phyloP scores from a whole-genome alignment of 2,888 invertebrate genomes.

The Dolomedes plantarius region DNA sequence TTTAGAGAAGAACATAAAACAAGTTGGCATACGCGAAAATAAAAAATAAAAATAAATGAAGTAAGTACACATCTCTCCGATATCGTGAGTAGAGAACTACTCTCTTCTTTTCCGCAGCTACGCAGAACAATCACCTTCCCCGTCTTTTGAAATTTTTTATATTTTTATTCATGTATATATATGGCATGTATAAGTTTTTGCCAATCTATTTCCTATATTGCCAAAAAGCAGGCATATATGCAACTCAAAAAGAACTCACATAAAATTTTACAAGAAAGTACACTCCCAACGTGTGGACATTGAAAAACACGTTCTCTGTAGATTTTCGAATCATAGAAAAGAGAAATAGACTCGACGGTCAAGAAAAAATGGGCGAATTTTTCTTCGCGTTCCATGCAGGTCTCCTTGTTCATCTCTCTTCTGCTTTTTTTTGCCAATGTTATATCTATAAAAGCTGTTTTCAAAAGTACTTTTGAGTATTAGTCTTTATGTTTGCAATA shows the following conservation, averaged over 20 bases:
- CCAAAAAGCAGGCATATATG: neutral
- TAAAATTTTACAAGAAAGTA: slow-evolving; percentile 57
- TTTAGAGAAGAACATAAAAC: too few species aligned
- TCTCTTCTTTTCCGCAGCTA: too few species aligned
- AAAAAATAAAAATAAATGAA: too few species aligned
- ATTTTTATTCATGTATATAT: neutral
- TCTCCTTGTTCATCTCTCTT: slow-evolving; percentile 6
- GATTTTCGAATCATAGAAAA: slow-evolving; percentile 46
- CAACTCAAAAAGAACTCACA: slow-evolving; percentile 29
- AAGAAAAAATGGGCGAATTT: neutral
- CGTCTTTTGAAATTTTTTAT: too few species aligned
- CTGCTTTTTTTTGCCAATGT: slow-evolving; percentile 33
- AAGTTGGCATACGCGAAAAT: too few species aligned
- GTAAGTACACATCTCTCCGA: too few species aligned
- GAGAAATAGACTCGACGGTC: neutral
- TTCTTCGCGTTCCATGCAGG: neutral
- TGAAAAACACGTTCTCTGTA: slow-evolving; percentile 59
- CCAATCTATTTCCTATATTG: too few species aligned
- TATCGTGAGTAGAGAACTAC: too few species aligned
- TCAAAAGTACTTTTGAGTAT: slow-evolving; percentile 58
- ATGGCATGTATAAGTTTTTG: too few species aligned
- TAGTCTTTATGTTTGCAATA: slow-evolving; percentile 64
- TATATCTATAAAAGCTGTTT: slow-evolving; percentile 62
- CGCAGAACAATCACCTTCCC: too few species aligned
- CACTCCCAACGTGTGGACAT: slow-evolving; percentile 60